A percentile compares a stretch with the other conserved stretches of the same genome.
These are phyloP conservation scores for Drosophila miranda DNA, from an alignment of 1,140 invertebrate species.

Conservation along the genomic window DNA sequence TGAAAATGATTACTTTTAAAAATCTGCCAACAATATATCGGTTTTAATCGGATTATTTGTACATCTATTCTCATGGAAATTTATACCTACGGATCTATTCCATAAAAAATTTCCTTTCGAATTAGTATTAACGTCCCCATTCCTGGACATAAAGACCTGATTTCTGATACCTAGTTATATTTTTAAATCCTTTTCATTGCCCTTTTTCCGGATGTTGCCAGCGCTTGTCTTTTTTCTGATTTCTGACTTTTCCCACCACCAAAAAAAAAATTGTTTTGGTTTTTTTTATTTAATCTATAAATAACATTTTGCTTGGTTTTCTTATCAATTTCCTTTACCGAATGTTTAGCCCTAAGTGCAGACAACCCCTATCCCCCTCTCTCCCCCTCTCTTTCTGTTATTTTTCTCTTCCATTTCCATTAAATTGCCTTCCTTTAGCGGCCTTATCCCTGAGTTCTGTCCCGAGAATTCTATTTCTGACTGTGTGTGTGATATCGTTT, in stretches of 20 bases:
- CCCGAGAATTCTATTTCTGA: constrained; percentile 15
- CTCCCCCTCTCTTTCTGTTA: neutral
- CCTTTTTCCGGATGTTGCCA: constrained; percentile 4
- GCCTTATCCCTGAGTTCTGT: constrained; percentile 24
- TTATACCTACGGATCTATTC: too few relatives aligned
- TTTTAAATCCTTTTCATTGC: neutral
- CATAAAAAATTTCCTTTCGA: too few relatives aligned
- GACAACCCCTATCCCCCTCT: neutral
- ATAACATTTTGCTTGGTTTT: constrained; percentile 47
- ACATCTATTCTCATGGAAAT: too few relatives aligned
- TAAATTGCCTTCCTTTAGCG: constrained; percentile 38
- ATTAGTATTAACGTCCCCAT: too few relatives aligned
- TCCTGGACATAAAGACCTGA: too few relatives aligned
- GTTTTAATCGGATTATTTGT: too few relatives aligned
- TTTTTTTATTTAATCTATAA: constrained; percentile 26
- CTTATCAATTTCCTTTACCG: constrained; percentile 49
- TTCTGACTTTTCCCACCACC: constrained; percentile 1
- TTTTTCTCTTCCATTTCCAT: constrained; percentile 4
- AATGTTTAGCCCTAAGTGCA: constrained; percentile 11
- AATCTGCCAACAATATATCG: too few relatives aligned
- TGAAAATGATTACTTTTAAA: too few relatives aligned
- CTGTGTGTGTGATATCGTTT: constrained; percentile 28
- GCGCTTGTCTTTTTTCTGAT: constrained; percentile 18
- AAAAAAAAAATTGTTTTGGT: constrained; percentile 5
- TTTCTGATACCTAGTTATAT: too few relatives aligned